Evolutionary conservation across 2,888 invertebrate genomes (phyloP), one percentile per base, ranked within the genome.

Genomic region (Rhagophthalmus giganteus): DNA sequence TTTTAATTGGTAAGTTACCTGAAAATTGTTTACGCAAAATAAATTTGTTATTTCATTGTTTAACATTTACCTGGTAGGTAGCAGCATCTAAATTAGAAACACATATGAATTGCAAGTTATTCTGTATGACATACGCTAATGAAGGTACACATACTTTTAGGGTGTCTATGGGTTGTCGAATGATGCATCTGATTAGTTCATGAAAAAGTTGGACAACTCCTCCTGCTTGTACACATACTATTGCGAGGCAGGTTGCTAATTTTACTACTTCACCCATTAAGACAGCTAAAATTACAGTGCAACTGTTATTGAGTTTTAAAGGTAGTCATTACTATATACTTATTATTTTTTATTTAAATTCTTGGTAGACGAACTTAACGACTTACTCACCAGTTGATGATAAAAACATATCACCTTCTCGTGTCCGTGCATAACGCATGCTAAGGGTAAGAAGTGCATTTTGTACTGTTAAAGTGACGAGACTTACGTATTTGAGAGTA

Each of bases 31-130:
- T 15, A 9, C n/a, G n/a, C n/a, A n/a, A n/a, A n/a, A 2, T 33
- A 27, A 34, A 24, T 14, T 4, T 44, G n/a, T 45, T 15, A 54
- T 58, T 69, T 39, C 2, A 7, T 14, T 4, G 6, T 11, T 10
- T 6, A 4, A 24, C 6, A 42, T 27, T 1, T 78, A 90, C 95
- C 85, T 99, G 99, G 80, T 97, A 94, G 25, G 99, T 99, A 10
- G 98, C 98, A 39, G 98, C 98, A 79, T 99, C 98, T 64, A 99
- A 81, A 80, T 99, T 95, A 2, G 96, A 93, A 15, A 97, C 92
- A 1, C 98, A 96, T 13, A 99, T 83, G 74, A 97, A 99, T 8
- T 99, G 81, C 54, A 99, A 80, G 79, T 99, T 99, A 74, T 99
- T 99, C 76, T 99, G 99, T 56, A 99, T 77, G 38, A 94, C 88